Percentiles rank a stretch among this genome's conserved stretches.
phyloP scores from a whole-genome alignment of 1,140 invertebrate species.

The Mylabris phalerata region DNA sequence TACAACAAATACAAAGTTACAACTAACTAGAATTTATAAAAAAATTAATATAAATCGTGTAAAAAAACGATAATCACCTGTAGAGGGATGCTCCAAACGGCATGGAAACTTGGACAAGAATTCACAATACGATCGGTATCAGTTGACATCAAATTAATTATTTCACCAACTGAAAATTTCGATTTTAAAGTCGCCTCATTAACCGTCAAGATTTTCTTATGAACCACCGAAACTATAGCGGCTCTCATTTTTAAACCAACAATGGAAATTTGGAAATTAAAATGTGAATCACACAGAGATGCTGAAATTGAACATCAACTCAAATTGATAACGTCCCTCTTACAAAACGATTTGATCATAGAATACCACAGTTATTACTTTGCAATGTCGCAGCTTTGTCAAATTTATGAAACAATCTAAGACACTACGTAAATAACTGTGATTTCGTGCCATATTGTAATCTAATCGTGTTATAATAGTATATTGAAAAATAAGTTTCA shows the following conservation, averaged over 20 bases:
- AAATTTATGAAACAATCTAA: background rate
- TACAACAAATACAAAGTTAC: slow-evolving; percentile 79
- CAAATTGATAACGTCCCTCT: too few species aligned
- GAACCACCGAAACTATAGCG: slow-evolving; percentile 76
- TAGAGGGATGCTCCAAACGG: slow-evolving; percentile 93
- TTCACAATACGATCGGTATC: slow-evolving; percentile 93
- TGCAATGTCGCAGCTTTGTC: background rate
- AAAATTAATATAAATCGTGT: background rate
- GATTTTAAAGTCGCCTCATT: slow-evolving; percentile 47
- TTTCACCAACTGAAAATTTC: slow-evolving; percentile 72
- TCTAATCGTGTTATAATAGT: too few species aligned
- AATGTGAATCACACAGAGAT: slow-evolving; percentile 78
- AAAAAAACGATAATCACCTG: slow-evolving; percentile 54
- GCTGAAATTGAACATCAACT: slow-evolving; percentile 38
- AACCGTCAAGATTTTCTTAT: slow-evolving; percentile 73
- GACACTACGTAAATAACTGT: too few species aligned
- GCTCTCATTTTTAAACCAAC: slow-evolving; percentile 82
- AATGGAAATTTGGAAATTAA: slow-evolving; percentile 79
- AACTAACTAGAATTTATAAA: slow-evolving; percentile 56
- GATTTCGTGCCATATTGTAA: too few species aligned
- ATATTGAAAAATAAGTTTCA: too few species aligned
- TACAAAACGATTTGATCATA: too few species aligned
- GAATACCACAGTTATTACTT: too few species aligned
- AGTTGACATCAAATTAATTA: slow-evolving; percentile 95
- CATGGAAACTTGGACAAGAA: slow-evolving; percentile 92